Evolutionary conservation across 2,797 vertebrate species (phyloP), one percentile per base, ranked within the genome.

Genomic region (Karalla daura): DNA sequence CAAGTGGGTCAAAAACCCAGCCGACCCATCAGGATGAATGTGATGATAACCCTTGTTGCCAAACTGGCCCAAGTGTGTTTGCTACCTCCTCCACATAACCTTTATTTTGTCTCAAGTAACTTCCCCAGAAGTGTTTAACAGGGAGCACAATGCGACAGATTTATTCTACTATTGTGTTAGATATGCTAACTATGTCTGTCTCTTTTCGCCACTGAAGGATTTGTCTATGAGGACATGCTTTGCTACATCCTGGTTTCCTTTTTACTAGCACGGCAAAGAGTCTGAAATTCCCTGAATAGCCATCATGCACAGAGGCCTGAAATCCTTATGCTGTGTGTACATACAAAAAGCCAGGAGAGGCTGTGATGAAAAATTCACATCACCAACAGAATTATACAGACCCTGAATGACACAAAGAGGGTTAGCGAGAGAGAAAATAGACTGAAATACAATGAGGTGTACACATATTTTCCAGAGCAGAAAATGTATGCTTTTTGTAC

Each of bases 331-430:
- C 39, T 58, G 59, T 47, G 25, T 54, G 40, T 33, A 45, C 33
- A 43, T 25, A 54, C 62, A 33, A 64, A 70, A 67, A 51, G n/a
- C 17, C 28, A 45, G 15, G 21, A 24, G 50, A 76, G 66, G 33
- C 61, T 74, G 44, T 71, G 52, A 67, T 62, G 49, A 71, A 63
- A 78, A 70, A 74, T 63, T 62, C 43, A 70, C 64, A 61, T 72
- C 52, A 62, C 56, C 58, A 62, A 61, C 39, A 56, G 54, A 45
- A 50, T 20, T 40, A 40, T 25, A 11, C 30, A 46, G 28, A 40
- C 8, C 2, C 7, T 64, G 20, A 50, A 37, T 61, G 67, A 72
- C 58, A 78, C 63, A 78, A 53, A 47, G 24, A 41, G 13, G 28
- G 53, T 52, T 14, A 17, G 25, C 46, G 7, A 41, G 28, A 61